A percentile compares a stretch with the other conserved stretches of the same genome.
Evolutionary conservation across 1,140 invertebrate genomes (phyloP).

Genomic region (Grapholita molesta): DNA sequence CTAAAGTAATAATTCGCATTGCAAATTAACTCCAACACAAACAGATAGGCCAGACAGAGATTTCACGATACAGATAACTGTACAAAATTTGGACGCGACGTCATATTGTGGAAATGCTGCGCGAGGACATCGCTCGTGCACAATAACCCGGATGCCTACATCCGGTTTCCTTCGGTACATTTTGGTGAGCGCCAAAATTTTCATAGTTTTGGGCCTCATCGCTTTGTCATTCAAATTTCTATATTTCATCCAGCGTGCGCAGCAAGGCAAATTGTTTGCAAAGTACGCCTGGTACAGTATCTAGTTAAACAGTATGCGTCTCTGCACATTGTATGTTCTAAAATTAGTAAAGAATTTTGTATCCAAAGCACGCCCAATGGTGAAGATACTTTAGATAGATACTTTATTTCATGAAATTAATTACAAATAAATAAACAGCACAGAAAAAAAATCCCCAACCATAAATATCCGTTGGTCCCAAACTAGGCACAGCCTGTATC

Average conservation of each 20-base stretch:
- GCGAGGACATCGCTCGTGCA: slow-evolving; percentile 68
- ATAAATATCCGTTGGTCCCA: too few species aligned
- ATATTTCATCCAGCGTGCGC: background rate
- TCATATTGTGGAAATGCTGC: slow-evolving; percentile 49
- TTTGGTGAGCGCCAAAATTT: slow-evolving; percentile 74
- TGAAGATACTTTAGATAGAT: too few species aligned
- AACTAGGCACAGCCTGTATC: too few species aligned
- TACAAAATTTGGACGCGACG: slow-evolving; percentile 53
- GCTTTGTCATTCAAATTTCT: slow-evolving; percentile 65
- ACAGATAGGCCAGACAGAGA: slow-evolving; percentile 36
- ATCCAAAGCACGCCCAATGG: too few species aligned
- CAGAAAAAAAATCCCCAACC: too few species aligned
- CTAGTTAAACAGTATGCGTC: background rate
- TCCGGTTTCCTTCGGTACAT: slow-evolving; percentile 66
- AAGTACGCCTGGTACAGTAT: background rate
- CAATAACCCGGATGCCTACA: slow-evolving; percentile 58
- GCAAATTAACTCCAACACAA: background rate
- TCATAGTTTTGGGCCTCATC: slow-evolving; percentile 53
- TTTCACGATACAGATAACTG: slow-evolving; percentile 62
- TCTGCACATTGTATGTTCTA: too few species aligned
- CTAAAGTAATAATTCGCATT: background rate
- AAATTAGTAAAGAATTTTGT: too few species aligned
- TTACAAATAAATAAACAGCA: too few species aligned
- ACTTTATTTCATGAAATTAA: too few species aligned
- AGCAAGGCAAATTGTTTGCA: slow-evolving; percentile 5